Base-by-base conservation (phyloP, 2,797 vertebrate species). In the Strix occidentalis region DNA sequence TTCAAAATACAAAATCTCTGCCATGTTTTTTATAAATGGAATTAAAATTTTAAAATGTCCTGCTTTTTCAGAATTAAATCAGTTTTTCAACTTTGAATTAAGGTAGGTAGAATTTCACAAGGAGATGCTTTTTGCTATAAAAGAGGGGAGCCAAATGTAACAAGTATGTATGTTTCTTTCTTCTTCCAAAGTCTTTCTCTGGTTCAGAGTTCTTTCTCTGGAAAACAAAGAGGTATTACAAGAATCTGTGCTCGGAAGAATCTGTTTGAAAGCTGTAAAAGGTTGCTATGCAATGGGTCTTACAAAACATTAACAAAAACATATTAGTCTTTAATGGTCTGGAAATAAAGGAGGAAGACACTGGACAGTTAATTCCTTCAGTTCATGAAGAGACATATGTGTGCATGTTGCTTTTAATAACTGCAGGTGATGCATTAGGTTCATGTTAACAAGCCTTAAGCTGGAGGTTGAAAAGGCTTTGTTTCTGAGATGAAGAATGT, bases 11-110 rank as follows among this genome's bases (percentile, higher is more conserved):
- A 53, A 90, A 69, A 23, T 43, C 11, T 92, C 92, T 95, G 19
- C 21, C 10, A 26, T 81, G 17, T 79, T 76, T 93, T 33, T 90
- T 84, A 48, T 48, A 85, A 86, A 54, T 43, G 46, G 51, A 78
- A 70, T 88, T 69, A 46, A 63, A 66, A 69, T 48, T 71, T 81
- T 94, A 14, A 81, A 58, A 86, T 88, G 28, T 79, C 58, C 33
- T 86, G 43, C 74, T 84, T 95, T 95, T 95, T 87, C 95, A 95
- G 65, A 84, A 84, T 72, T 87, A 45, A 76, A 60, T 86, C 25
- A 61, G 14, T 46, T 84, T 90, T 93, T 95, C 77, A 84, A 5
- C 83, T 91, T 86, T 72, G 31, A 84, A 65, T 58, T 50, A 90
- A 95, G 84, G 69, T 94, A 78, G 84, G 78, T 94, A 33, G 76